phyloP scores from a whole-genome alignment of 2,113 vertebrate genomes.

The Nerophis ophidion region DNA sequence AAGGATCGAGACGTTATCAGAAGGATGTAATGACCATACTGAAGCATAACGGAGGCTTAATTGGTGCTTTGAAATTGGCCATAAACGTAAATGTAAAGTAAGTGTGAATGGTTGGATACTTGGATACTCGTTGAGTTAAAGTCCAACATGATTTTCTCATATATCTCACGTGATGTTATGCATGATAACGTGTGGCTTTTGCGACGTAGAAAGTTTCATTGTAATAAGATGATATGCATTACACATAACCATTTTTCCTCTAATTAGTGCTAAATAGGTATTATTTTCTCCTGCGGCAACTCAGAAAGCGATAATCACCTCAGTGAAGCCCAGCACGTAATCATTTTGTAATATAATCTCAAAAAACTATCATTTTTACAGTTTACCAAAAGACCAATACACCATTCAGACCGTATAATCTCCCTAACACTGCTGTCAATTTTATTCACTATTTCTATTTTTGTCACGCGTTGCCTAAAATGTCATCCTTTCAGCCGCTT shows the following conservation, averaged over 20 bases:
- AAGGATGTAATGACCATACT: no score
- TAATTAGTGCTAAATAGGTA: background rate
- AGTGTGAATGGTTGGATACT: no score
- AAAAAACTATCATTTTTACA: slow-evolving; percentile 27
- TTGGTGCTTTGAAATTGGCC: no score
- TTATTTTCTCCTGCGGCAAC: background rate
- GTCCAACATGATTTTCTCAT: background rate
- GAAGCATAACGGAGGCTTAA: no score
- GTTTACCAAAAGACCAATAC: slow-evolving; percentile 14
- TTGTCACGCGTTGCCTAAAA: slow-evolving; percentile 39
- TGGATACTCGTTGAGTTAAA: no score
- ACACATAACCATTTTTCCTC: background rate
- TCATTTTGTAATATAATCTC: slow-evolving; percentile 35
- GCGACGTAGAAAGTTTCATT: no score
- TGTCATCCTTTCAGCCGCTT: slow-evolving; percentile 39
- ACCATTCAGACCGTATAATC: slow-evolving; percentile 18
- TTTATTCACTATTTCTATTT: slow-evolving; percentile 26
- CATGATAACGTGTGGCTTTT: no score
- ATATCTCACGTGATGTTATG: no score
- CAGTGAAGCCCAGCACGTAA: slow-evolving; percentile 29
- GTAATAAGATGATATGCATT: no score
- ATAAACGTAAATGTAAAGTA: background rate
- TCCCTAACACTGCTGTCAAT: slow-evolving; percentile 2
- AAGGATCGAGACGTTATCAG: no score
- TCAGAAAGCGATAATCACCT: slow-evolving; percentile 29